Percentiles rank a stretch among this genome's conserved stretches.
phyloP scores from a whole-genome alignment of 2,888 invertebrate genomes.

The Nematopogon swammerdamellus region DNA sequence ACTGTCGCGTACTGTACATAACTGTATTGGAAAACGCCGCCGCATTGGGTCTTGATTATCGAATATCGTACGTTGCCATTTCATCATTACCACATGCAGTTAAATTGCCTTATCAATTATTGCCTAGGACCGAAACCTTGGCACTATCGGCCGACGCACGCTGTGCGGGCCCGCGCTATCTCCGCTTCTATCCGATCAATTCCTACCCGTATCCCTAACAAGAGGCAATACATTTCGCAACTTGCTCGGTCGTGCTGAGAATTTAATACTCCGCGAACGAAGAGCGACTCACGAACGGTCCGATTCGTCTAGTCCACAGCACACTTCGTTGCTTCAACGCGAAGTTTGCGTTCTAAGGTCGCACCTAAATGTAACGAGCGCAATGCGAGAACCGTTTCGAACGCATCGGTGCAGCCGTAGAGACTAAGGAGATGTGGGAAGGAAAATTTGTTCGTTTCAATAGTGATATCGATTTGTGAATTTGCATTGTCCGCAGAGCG shows the following conservation, averaged over 20 bases:
- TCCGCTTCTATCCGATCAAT: slow-evolving; percentile 20
- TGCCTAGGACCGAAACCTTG: too few species aligned
- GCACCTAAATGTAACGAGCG: neutral
- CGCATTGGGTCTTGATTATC: too few species aligned
- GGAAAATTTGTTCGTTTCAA: slow-evolving; percentile 22
- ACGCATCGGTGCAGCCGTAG: neutral
- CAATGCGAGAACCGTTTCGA: neutral
- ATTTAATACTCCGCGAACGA: slow-evolving; percentile 30
- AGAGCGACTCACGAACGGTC: slow-evolving; percentile 23
- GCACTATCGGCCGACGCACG: too few species aligned
- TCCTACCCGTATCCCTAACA: slow-evolving; percentile 18
- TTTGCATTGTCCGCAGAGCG: slow-evolving; percentile 30
- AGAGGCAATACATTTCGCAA: slow-evolving; percentile 23
- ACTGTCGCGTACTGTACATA: too few species aligned
- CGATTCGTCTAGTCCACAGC: neutral
- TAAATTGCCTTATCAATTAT: too few species aligned
- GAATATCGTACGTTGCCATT: too few species aligned
- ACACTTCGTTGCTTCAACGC: neutral
- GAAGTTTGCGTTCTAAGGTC: neutral
- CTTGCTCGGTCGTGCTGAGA: slow-evolving; percentile 30
- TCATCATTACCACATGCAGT: too few species aligned
- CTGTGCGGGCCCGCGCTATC: too few species aligned
- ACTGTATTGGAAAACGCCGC: too few species aligned
- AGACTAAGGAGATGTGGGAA: neutral
- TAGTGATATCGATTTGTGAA: slow-evolving; percentile 27